phyloP scores from a whole-genome alignment of 2,113 vertebrate genomes.

The Nannospalax galili region DNA sequence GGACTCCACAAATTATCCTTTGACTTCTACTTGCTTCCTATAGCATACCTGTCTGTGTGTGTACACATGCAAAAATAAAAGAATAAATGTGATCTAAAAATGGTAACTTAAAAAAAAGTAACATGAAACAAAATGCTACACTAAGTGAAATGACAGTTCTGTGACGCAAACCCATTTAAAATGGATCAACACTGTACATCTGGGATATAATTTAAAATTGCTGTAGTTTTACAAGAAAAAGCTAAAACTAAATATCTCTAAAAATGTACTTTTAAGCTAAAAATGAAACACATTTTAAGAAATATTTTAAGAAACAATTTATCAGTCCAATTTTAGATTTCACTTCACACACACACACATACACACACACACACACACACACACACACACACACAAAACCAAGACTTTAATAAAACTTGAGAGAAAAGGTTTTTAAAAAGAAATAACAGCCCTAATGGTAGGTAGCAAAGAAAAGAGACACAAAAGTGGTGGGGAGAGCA shows the following conservation, averaged over 20 bases:
- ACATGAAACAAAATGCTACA: constrained; percentile 69
- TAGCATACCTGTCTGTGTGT: not conserved
- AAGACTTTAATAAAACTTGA: constrained; percentile 74
- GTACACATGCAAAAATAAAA: not conserved
- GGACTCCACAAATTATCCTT: not conserved
- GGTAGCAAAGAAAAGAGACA: not conserved
- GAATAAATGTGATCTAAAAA: not conserved
- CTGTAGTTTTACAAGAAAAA: constrained; percentile 74
- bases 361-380: not conserved
- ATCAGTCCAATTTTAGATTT: constrained; percentile 66
- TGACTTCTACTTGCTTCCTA: not conserved
- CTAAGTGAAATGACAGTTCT: constrained; percentile 65
- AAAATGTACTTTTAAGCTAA: constrained; percentile 74
- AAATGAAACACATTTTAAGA: constrained; percentile 78
- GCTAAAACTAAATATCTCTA: constrained; percentile 57
- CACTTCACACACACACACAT: not conserved
- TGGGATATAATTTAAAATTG: constrained; percentile 75
- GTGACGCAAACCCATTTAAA: constrained; percentile 71
- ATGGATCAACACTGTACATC: constrained; percentile 74
- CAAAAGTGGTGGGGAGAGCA: rapidly evolving
- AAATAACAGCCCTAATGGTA: constrained; percentile 76
- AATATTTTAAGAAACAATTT: constrained; percentile 70
- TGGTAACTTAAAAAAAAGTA: not conserved
- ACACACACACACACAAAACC: not conserved
- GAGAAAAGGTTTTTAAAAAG: constrained; percentile 61